Evolutionary conservation across 1,140 invertebrate species (phyloP).

Genomic region (Orussus abietinus): DNA sequence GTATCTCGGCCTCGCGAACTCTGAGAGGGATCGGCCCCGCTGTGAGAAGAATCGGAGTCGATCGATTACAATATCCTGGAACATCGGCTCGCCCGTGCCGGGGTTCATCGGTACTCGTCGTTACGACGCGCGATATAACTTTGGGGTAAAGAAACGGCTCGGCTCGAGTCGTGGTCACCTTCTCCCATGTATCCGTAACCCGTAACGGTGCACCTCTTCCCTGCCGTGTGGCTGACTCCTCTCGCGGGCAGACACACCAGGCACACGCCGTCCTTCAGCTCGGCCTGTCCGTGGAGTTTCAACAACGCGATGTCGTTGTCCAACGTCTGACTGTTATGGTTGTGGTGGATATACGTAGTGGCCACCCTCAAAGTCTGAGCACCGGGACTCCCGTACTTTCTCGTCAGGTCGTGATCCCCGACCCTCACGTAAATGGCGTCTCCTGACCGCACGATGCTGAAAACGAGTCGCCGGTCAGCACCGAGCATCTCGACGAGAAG

Average conservation of each 20-base stretch:
- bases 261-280: constrained; percentile 79
- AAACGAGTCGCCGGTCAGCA: constrained; percentile 37
- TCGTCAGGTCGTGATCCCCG: constrained; percentile 87
- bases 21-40: constrained; percentile 86
- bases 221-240: constrained; percentile 79
- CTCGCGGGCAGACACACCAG: constrained; percentile 84
- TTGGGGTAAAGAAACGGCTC: too few relatives aligned
- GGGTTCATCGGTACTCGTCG: too few relatives aligned
- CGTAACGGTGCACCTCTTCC: constrained; percentile 86
- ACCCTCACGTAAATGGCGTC: constrained; percentile 89
- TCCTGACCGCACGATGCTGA: constrained; percentile 82
- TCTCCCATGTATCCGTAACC: constrained; percentile 94
- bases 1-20: constrained; percentile 85
- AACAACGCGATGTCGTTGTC: constrained; percentile 94
- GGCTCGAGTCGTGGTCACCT: constrained; percentile 69
- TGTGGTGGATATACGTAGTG: constrained; percentile 93
- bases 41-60: constrained; percentile 47
- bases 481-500: not conserved
- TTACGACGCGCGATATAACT: too few relatives aligned
- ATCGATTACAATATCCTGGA: too few relatives aligned
- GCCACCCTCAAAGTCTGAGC: constrained; percentile 85
- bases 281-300: constrained; percentile 86
- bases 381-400: constrained; percentile 80
- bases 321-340: constrained; percentile 92
- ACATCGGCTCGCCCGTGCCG: too few relatives aligned